A percentile compares a stretch with the other conserved stretches of the same genome.
Conservation (phyloP, 2,797 vertebrate genomes). For the Tenualosa ilisha region DNA sequence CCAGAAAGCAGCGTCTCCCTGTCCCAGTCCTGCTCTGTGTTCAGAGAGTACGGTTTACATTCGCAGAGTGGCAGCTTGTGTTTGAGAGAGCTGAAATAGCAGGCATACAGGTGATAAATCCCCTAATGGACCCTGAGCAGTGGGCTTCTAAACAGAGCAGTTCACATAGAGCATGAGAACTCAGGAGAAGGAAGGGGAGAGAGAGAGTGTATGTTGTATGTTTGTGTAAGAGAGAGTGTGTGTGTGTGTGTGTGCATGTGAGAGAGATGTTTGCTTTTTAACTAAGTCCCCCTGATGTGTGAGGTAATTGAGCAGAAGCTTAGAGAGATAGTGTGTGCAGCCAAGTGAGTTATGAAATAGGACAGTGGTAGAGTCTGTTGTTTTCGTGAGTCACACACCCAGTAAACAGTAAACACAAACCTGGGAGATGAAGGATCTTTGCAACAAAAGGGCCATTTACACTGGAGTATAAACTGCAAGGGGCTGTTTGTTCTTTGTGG, state of each 20-base stretch:
- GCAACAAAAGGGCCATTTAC: background rate
- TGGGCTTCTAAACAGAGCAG: background rate
- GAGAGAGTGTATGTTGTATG: background rate
- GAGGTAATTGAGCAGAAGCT: constrained; percentile 22
- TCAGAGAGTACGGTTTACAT: background rate
- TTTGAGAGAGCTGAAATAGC: constrained; percentile 20
- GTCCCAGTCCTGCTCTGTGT: constrained; percentile 4
- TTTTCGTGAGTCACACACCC: background rate
- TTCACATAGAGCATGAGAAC: background rate
- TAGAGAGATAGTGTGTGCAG: background rate
- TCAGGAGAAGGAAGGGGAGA: background rate
- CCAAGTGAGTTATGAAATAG: constrained; percentile 4
- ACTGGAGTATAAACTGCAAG: background rate
- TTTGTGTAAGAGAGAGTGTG: background rate
- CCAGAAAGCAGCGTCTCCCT: background rate
- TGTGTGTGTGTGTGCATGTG: background rate
- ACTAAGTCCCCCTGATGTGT: constrained; percentile 5
- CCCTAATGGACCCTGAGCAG: constrained; percentile 7
- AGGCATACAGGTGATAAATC: constrained; percentile 5
- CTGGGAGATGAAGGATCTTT: background rate
- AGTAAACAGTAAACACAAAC: background rate
- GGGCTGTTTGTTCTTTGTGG: background rate
- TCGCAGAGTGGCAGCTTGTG: constrained; percentile 18
- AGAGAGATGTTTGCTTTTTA: constrained; percentile 18
- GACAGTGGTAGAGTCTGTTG: background rate